Evolutionary conservation across 2,888 invertebrate genomes (phyloP).

Genomic region (Willowsia nigromaculata): DNA sequence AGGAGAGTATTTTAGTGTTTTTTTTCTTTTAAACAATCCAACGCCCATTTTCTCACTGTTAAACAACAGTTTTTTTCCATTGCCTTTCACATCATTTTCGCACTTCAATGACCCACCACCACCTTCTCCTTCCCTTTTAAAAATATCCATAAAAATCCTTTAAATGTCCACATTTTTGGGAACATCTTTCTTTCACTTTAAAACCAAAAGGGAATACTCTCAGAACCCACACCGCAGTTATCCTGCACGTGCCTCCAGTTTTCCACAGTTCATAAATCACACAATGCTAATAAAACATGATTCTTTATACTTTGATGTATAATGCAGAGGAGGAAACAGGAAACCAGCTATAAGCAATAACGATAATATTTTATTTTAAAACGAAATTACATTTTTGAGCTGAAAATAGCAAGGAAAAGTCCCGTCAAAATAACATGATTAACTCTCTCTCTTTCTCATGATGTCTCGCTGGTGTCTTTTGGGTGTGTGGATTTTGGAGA

Average conservation of each 20-base stretch:
- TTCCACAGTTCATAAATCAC: constrained; percentile 47
- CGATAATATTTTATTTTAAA: constrained; percentile 47
- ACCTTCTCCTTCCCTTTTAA: not conserved
- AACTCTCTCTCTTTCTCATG: not conserved
- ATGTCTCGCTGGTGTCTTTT: not conserved
- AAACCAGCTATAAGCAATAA: constrained; percentile 39
- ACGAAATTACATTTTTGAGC: not conserved
- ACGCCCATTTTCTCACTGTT: not conserved
- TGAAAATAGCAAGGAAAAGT: not conserved
- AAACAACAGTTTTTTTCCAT: not conserved
- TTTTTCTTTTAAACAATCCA: not conserved
- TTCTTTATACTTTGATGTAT: not conserved
- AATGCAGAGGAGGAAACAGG: constrained; percentile 1
- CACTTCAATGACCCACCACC: constrained; percentile 26
- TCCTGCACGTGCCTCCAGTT: constrained; percentile 38
- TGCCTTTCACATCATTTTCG: not conserved
- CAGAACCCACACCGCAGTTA: not conserved
- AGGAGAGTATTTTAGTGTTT: not conserved
- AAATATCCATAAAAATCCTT: not conserved
- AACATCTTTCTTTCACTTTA: not conserved
- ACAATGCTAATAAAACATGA: constrained; percentile 34
- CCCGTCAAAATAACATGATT: constrained; percentile 16
- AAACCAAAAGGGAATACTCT: not conserved
- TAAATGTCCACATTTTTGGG: not conserved
- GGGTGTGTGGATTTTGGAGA: not conserved